Conservation (phyloP, 2,888 invertebrate genomes). For the Acleris emargana region DNA sequence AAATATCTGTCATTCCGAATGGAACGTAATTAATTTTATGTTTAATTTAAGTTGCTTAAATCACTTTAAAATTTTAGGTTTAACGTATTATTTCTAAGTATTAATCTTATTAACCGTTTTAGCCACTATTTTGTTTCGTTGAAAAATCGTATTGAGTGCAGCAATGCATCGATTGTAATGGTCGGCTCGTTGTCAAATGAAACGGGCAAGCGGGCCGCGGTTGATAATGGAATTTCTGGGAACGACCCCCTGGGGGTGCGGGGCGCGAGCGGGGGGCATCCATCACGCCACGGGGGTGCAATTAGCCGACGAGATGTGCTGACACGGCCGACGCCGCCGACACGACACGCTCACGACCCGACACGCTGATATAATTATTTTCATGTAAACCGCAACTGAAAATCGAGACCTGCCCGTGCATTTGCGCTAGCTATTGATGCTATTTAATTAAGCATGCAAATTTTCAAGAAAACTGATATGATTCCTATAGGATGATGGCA, state of each 20-base stretch:
- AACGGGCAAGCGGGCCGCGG: slow-evolving; percentile 57
- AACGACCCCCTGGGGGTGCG: slow-evolving; percentile 76
- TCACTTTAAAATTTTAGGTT: no score
- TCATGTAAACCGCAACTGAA: slow-evolving; percentile 22
- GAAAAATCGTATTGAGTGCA: slow-evolving; percentile 29
- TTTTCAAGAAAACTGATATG: neutral
- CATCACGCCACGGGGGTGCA: slow-evolving; percentile 74
- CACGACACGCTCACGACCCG: slow-evolving; percentile 29
- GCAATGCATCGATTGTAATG: slow-evolving; percentile 33
- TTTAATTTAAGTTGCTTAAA: no score
- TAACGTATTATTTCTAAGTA: neutral
- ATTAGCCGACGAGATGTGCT: slow-evolving; percentile 77
- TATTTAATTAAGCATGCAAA: slow-evolving; percentile 5
- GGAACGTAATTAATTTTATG: neutral
- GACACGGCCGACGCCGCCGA: slow-evolving; percentile 61
- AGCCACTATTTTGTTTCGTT: slow-evolving; percentile 20
- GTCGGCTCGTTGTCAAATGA: slow-evolving; percentile 52
- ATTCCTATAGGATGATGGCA: no score
- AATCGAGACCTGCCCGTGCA: slow-evolving; percentile 20
- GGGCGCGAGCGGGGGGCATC: slow-evolving; percentile 63
- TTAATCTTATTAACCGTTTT: slow-evolving; percentile 20
- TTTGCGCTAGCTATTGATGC: slow-evolving; percentile 23
- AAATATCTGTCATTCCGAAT: no score
- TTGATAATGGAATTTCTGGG: slow-evolving; percentile 80
- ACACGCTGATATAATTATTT: slow-evolving; percentile 4